Evolutionary conservation across 2,888 invertebrate genomes (phyloP), one percentile per base, ranked within the genome.

Genomic region (Lottia scabra): DNA sequence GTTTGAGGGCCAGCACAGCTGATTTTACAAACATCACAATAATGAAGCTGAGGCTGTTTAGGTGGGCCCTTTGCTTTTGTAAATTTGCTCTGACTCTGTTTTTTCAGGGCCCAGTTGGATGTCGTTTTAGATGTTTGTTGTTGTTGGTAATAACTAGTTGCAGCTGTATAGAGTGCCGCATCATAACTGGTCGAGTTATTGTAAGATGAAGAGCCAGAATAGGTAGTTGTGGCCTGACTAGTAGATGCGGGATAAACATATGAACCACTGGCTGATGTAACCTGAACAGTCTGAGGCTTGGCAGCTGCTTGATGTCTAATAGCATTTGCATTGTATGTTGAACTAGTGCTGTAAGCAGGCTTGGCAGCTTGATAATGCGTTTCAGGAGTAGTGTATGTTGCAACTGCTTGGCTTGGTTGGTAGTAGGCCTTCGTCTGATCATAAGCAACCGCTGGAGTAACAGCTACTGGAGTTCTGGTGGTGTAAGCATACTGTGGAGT

Each of bases 11-110:
- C 97, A 78, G 96, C 97, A 90, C 97, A 98, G 87, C 97, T 98
- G 87, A 99, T 98, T 91, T 99, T 98, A 91, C 99, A 99, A 16
- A 98, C 97, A 90, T 99, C 98, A 90, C 99, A 99, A 91, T 98
- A 99, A 90, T 98, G 98, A 79, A 98, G 91, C 81, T 88, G 88
- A 8, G 85, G 84, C 43, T 83, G 83, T 74, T 87, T 87, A 0
- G 87, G 87, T 13, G 96, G 95, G 43, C 81, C 78, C 72, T 87
- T 85, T 19, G 85, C 81, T 75, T 86, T 86, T 23, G 83, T 78
- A 66, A 76, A 76, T 26, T 79, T 78, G 70, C 75, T 75, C 23
- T 80, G 80, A 66, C 74, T 74, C 45, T 78, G 79, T 67, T 85
- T 85, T 77, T 85, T 85, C 15, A 78, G 77, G 94, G 94, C 90